A percentile compares a stretch with the other conserved stretches of the same genome.
Conservation (phyloP, 2,888 invertebrate species). For the Noctua janthe region DNA sequence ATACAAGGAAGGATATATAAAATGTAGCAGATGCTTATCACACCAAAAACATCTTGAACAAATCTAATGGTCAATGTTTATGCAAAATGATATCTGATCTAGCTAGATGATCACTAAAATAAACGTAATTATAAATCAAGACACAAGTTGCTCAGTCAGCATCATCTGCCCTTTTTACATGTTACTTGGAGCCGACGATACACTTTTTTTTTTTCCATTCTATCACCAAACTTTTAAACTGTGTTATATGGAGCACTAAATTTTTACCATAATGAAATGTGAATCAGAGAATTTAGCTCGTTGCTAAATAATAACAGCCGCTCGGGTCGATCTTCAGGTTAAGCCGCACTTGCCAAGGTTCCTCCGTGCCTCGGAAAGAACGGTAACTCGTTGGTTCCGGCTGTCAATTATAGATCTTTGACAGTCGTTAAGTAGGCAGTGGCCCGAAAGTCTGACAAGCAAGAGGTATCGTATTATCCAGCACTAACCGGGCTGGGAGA, state of each 20-base stretch:
- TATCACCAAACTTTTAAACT: too few species aligned
- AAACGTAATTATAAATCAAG: neutral
- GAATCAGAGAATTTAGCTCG: neutral
- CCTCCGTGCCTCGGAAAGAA: neutral
- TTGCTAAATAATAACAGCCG: neutral
- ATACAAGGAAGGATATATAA: constrained; percentile 14
- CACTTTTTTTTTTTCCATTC: neutral
- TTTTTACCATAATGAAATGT: too few species aligned
- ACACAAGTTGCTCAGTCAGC: neutral
- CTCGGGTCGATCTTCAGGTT: neutral
- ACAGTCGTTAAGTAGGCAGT: neutral
- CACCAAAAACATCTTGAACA: neutral
- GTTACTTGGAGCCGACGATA: neutral
- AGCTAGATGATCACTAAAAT: neutral
- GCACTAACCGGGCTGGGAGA: neutral
- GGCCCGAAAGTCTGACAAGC: neutral
- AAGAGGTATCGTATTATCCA: neutral
- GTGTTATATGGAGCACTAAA: too few species aligned
- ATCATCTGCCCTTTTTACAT: neutral
- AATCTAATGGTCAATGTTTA: neutral
- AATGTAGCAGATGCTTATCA: constrained; percentile 16
- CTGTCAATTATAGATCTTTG: neutral
- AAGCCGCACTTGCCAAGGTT: neutral
- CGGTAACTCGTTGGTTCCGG: neutral
- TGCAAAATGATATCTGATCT: neutral